These are phyloP conservation scores for Ceratoteleas bidentatus DNA, from an alignment of 1,140 invertebrate genomes.

Conservation along the genomic window DNA sequence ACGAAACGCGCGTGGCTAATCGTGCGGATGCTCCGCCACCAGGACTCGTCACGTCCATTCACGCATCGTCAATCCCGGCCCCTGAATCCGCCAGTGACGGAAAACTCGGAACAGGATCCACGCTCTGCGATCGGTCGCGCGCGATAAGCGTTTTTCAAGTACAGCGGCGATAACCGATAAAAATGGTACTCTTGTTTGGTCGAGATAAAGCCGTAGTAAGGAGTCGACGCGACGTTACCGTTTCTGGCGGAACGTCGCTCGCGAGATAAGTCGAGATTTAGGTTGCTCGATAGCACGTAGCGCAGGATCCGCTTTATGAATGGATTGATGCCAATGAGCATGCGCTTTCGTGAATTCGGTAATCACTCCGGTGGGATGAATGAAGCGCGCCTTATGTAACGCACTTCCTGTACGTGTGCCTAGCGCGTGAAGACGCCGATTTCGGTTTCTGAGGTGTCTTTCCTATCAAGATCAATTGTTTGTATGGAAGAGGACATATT, in stretches of 20 bases:
- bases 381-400: constrained; percentile 51
- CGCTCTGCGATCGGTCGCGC: constrained; percentile 19
- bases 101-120: not conserved
- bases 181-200: constrained; percentile 38
- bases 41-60: not conserved
- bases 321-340: constrained; percentile 54
- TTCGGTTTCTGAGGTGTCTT: no score
- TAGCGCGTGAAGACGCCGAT: not conserved
- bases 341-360: constrained; percentile 55
- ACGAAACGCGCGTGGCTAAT: not conserved
- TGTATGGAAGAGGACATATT: no score
- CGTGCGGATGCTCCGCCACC: not conserved
- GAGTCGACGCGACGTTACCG: constrained; percentile 15
- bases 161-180: constrained; percentile 39
- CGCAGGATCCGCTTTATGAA: constrained; percentile 51
- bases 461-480: no score
- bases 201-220: constrained; percentile 33
- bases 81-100: no score
- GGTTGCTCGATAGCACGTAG: constrained; percentile 26
- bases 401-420: constrained; percentile 15
- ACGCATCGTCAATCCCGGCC: not conserved
- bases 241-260: constrained; percentile 17
- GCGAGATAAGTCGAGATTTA: constrained; percentile 35
- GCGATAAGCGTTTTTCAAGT: constrained; percentile 33
- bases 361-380: constrained; percentile 45